phyloP scores from a whole-genome alignment of 2,888 invertebrate genomes.

The Ptychoptera contaminata region DNA sequence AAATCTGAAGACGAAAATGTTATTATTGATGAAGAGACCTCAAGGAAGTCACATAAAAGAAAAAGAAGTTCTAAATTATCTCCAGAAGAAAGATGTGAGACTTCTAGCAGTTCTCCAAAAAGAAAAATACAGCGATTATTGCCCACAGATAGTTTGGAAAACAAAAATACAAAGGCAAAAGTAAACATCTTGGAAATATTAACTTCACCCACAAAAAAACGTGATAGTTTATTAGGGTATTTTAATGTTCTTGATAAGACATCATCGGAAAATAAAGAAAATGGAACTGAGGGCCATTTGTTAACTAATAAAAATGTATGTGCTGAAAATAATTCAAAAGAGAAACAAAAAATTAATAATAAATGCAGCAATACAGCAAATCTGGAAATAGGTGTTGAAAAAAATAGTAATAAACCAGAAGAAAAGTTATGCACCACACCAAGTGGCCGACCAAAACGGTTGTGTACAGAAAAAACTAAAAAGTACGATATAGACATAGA shows the following conservation, averaged over 20 bases:
- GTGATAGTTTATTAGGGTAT: conserved; percentile 43
- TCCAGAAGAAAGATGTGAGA: conserved; percentile 10
- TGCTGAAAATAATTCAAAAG: conserved; percentile 14
- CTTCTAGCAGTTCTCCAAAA: too few species aligned
- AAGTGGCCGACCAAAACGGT: background rate
- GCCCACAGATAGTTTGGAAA: too few species aligned
- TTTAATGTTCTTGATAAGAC: conserved; percentile 33
- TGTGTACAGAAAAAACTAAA: background rate
- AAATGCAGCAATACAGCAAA: too few species aligned
- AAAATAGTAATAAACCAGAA: conserved; percentile 4
- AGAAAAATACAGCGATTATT: too few species aligned
- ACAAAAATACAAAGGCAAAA: conserved; percentile 19
- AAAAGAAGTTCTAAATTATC: conserved; percentile 14
- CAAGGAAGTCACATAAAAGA: conserved; percentile 11
- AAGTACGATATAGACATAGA: background rate
- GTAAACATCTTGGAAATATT: conserved; percentile 36
- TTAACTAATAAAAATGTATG: conserved; percentile 16
- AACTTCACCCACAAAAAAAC: conserved; percentile 40
- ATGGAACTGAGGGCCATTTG: conserved; percentile 8
- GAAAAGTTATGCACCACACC: background rate
- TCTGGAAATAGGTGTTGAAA: conserved; percentile 27
- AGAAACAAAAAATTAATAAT: too few species aligned
- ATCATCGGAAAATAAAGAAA: conserved; percentile 6
- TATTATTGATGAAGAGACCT: conserved; percentile 5
- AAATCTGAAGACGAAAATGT: background rate